Evolutionary conservation across 2,113 vertebrate species (phyloP), one percentile per base, ranked within the genome.

Genomic region (Oreochromis niloticus): DNA sequence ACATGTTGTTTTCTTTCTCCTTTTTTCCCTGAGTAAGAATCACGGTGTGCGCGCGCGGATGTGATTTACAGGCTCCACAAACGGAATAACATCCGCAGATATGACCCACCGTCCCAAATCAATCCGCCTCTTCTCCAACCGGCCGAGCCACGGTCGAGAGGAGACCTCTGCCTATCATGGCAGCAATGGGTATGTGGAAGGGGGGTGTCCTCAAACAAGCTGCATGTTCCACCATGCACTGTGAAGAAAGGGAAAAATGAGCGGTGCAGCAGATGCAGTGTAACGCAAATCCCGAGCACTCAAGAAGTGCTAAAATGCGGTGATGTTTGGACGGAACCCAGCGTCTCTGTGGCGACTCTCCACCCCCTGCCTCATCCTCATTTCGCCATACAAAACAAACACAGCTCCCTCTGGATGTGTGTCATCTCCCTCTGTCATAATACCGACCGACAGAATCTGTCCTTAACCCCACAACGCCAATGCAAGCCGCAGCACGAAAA

Each of bases 91-190:
- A 93, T 93, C 94, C 89, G 92, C 94, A 93, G 94, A 88, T 82
- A 57, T 80, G 86, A 92, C 85, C 92, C 92, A 66, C 81, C 87
- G 94, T 91, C 93, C 93, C 93, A 11, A 87, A 94, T 96, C 95
- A 96, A 91, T 95, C 91, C 63, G 95, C 92, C 90, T 94, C 81
- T 88, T 94, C 93, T 89, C 84, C 94, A 54, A 80, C 92, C 94
- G 93, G 91, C 93, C 87, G 92, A 93, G 90, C 93, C 87, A 91
- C 63, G 93, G 91, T 93, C 85, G 85, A 90, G 90, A 93, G 93
- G 92, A 95, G 94, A 92, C 95, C 92, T 94, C 94, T 94, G 95
- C 93, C 94, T 91, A 87, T 96, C 96, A 97, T 97, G 95, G 94
- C 95, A 95, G 93, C 94, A 83, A 91, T 81, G 93, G 91, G 90